These are phyloP conservation scores for Sinella curviseta DNA, from an alignment of 1,140 invertebrate species.

Conservation along the genomic window DNA sequence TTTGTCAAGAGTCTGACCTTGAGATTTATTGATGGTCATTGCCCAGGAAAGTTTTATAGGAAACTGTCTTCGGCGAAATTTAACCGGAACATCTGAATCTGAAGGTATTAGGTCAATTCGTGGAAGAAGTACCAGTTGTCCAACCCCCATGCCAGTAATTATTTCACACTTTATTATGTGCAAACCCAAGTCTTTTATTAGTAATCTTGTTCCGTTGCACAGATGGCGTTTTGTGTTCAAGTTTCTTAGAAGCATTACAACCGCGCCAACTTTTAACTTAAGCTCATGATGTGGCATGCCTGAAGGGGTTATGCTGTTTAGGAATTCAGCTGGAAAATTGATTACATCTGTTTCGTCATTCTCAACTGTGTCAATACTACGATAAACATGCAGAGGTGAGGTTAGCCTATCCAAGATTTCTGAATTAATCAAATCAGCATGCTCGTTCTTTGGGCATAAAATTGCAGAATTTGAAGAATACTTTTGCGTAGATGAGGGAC, in stretches of 20 bases:
- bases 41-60: constrained; percentile 47
- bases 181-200: background rate
- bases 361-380: constrained; percentile 5
- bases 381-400: background rate
- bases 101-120: background rate
- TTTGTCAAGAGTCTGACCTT: constrained; percentile 49
- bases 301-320: constrained; percentile 36
- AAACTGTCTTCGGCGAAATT: constrained; percentile 18
- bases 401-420: constrained; percentile 26
- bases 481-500: background rate
- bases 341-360: background rate
- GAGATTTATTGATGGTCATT: constrained; percentile 51
- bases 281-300: constrained; percentile 47
- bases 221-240: constrained; percentile 13
- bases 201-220: constrained; percentile 49
- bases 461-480: constrained; percentile 51
- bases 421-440: constrained; percentile 44
- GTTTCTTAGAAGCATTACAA: constrained; percentile 48
- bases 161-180: background rate
- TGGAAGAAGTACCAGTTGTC: background rate
- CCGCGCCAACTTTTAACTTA: constrained; percentile 43
- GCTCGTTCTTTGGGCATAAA: constrained; percentile 49
- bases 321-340: constrained; percentile 34
- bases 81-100: background rate
- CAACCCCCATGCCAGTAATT: background rate